Conservation (phyloP, 2,888 invertebrate genomes). For the Tenthredo mesomela region DNA sequence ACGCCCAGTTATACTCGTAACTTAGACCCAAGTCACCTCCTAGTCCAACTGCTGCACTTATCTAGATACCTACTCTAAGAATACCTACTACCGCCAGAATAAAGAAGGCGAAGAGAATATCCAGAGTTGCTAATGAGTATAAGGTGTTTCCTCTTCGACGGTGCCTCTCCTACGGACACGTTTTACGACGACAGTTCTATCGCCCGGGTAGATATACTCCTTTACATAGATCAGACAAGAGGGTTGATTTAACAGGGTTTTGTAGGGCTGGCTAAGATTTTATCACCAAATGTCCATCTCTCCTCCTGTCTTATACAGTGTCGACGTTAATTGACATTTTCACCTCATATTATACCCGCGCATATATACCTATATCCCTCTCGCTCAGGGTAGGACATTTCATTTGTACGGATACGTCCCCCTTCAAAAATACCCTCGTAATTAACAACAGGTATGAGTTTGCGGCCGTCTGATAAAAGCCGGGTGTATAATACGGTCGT, state of each 20-base stretch:
- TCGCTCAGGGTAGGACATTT: neutral
- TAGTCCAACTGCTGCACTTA: neutral
- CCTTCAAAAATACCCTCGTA: neutral
- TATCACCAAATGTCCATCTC: neutral
- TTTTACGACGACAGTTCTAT: constrained; percentile 75
- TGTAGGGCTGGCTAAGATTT: neutral
- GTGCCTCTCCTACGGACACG: constrained; percentile 66
- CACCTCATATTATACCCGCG: neutral
- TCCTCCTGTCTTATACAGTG: neutral
- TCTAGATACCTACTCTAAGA: neutral
- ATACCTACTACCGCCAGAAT: constrained; percentile 9
- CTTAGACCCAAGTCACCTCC: neutral
- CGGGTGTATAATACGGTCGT: neutral
- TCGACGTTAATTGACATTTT: constrained; percentile 14
- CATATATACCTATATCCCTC: neutral
- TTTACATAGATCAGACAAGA: neutral
- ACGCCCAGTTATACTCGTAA: constrained; percentile 11
- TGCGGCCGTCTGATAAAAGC: neutral
- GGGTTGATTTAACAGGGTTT: constrained; percentile 30
- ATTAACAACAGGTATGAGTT: neutral
- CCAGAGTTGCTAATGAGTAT: constrained; percentile 71
- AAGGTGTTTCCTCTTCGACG: constrained; percentile 76
- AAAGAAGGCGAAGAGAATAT: neutral
- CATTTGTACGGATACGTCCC: neutral
- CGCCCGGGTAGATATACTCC: neutral